Base-by-base conservation (phyloP, 2,888 invertebrate species). In the Tetranychus truncatus region DNA sequence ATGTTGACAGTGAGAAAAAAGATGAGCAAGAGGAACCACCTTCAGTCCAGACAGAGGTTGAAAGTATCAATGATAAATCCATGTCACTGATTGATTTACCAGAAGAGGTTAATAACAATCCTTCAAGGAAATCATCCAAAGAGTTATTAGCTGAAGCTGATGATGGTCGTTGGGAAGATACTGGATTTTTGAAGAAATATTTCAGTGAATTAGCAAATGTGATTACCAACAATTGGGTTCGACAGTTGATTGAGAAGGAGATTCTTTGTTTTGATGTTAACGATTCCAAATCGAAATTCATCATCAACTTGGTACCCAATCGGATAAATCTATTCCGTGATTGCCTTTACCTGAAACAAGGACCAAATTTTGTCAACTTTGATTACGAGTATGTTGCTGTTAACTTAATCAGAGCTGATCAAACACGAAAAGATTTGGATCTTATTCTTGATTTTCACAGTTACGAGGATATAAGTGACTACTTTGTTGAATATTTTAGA, bases 401-500 rank as follows among this genome's bases (percentile, higher is more conserved):
- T 21, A 76, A 76, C 24, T 24, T 76, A 21, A 66, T 76, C 6
- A 71, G 69, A 72, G 69, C 44, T 34, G 45, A 18, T 15, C 34
- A 71, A 11, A 76, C 46, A 18, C 74, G 74, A 24, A 76, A 76
- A 66, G 76, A 76, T 24, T 45, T 74, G 71, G 76, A 76, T 20
- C 55, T 55, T 9, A 74, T 74, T 9, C 46, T 75, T 45, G 24
- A 45, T 20, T 20, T 9, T n/a, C 45, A 55, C 34, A 45, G n/a
- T 15, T 20, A 21, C n/a, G 21, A 71, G 55, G 76, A 76, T 71
- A 65, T 76, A 9, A 75, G 71, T 44, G 71, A 34, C 24, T 74
- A 76, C 65, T 76, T 75, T 71, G 46, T 75, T 8, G 69, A 75
- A n/a, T 76, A 76, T 73, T 76, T 76, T 71, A 74, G 76, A n/a